Conservation (phyloP, 2,797 vertebrate genomes). For the Tapirus indicus region DNA sequence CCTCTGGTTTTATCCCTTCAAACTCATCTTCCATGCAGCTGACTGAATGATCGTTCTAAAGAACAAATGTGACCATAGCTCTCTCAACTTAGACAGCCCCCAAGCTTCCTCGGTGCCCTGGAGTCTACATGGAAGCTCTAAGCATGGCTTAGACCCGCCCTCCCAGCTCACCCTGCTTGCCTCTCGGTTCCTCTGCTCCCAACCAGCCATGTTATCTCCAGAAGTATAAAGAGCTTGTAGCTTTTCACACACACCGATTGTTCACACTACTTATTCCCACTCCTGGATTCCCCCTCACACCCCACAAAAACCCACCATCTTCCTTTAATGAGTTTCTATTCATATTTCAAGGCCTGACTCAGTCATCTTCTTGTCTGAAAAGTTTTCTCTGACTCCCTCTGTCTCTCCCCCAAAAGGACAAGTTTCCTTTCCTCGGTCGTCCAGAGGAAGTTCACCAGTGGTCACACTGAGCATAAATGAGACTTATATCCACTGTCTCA, state of each 20-base stretch:
- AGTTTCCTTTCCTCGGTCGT: background rate
- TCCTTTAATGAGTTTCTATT: conserved; percentile 31
- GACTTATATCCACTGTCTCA: background rate
- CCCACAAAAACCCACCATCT: background rate
- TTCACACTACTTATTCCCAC: background rate
- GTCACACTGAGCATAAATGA: background rate
- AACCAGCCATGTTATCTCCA: background rate
- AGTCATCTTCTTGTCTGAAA: background rate
- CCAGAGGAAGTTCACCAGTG: background rate
- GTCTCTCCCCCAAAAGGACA: background rate
- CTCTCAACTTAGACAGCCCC: background rate
- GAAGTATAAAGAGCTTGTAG: background rate
- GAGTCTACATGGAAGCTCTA: background rate
- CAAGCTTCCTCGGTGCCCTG: background rate
- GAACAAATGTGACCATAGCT: background rate
- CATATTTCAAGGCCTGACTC: background rate
- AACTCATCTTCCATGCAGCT: background rate
- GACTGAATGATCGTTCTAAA: background rate
- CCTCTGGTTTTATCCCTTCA: conserved; percentile 16
- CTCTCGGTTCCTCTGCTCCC: background rate
- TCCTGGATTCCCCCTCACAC: background rate
- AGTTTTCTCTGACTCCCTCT: background rate
- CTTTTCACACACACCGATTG: background rate
- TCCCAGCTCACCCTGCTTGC: background rate
- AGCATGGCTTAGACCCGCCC: too few species aligned